phyloP scores from a whole-genome alignment of 35 echinoderm and acorn worm species.

The Ptychodera flava region DNA sequence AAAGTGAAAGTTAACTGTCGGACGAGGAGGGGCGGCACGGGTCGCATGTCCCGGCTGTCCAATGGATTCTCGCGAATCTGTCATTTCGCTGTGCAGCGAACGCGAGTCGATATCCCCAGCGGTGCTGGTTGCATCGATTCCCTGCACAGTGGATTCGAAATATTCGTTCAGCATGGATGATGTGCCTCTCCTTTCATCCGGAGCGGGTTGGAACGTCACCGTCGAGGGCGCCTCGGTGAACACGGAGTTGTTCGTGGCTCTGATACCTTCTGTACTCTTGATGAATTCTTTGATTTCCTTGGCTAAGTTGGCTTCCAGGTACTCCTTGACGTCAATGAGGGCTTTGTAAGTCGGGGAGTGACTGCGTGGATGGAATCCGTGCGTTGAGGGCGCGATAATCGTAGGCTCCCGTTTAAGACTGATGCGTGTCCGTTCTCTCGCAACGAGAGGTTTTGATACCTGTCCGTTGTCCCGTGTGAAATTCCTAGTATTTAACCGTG shows the following conservation, averaged over 20 bases:
- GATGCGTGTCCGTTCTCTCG: neutral
- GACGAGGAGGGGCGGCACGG: too few species aligned
- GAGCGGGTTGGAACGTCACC: neutral
- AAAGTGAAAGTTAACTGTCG: neutral
- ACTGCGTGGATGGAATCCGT: conserved; percentile 36
- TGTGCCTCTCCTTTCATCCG: neutral
- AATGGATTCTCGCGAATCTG: neutral
- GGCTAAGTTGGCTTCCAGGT: conserved; percentile 10
- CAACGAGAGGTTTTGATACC: neutral
- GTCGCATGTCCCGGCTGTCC: neutral
- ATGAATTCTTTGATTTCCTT: conserved; percentile 17
- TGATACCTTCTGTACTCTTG: conserved; percentile 14
- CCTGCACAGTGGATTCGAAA: neutral
- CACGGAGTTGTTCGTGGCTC: conserved; percentile 30
- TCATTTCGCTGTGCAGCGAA: neutral
- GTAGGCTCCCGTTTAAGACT: neutral
- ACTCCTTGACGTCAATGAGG: conserved; percentile 21
- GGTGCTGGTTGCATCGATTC: neutral
- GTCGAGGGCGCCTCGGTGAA: neutral
- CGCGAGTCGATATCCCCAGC: neutral
- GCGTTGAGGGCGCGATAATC: conserved; percentile 19
- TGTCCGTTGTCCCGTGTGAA: neutral
- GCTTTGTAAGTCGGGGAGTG: conserved; percentile 34
- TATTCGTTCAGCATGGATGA: neutral
- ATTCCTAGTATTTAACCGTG: neutral